Evolutionary conservation across 2,797 vertebrate genomes (phyloP).

Genomic region (Enoplosus armatus): DNA sequence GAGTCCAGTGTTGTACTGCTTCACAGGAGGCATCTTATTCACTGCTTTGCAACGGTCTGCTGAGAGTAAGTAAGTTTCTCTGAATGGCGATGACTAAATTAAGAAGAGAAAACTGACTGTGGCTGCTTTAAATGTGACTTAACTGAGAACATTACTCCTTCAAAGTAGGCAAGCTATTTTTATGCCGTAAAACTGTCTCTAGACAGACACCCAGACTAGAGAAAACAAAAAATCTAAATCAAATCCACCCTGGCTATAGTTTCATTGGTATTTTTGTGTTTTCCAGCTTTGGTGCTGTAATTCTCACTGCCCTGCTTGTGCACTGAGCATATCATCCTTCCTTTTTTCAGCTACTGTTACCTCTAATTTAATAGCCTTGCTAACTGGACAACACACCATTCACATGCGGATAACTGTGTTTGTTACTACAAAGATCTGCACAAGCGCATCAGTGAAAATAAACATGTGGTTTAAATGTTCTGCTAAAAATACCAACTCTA

Average conservation of each 20-base stretch:
- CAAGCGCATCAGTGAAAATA: slow-evolving; percentile 3
- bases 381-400: slow-evolving; percentile 9
- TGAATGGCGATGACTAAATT: slow-evolving; percentile 19
- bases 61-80: slow-evolving; percentile 4
- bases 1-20: slow-evolving; percentile 7
- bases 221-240: slow-evolving; percentile 17
- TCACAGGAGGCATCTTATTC: slow-evolving; percentile 22
- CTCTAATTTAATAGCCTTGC: slow-evolving; percentile 18
- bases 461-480: slow-evolving; percentile 29
- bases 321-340: background rate
- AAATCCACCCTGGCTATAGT: slow-evolving; percentile 1
- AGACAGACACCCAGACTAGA: slow-evolving; percentile 10
- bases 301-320: slow-evolving; percentile 4
- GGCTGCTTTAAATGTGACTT: slow-evolving; percentile 8
- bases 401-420: slow-evolving; percentile 29
- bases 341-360: slow-evolving; percentile 11
- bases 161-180: slow-evolving; percentile 32
- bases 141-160: slow-evolving; percentile 19
- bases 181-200: slow-evolving; percentile 36
- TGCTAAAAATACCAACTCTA: slow-evolving; percentile 38
- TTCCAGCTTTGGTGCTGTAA: slow-evolving; percentile 7
- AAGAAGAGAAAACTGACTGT: slow-evolving; percentile 25
- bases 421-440: slow-evolving; percentile 22
- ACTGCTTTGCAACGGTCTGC: slow-evolving; percentile 11
- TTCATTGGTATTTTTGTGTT: slow-evolving; percentile 6